Evolutionary conservation across 2,113 vertebrate genomes (phyloP).

Genomic region (Lanius ludovicianus): DNA sequence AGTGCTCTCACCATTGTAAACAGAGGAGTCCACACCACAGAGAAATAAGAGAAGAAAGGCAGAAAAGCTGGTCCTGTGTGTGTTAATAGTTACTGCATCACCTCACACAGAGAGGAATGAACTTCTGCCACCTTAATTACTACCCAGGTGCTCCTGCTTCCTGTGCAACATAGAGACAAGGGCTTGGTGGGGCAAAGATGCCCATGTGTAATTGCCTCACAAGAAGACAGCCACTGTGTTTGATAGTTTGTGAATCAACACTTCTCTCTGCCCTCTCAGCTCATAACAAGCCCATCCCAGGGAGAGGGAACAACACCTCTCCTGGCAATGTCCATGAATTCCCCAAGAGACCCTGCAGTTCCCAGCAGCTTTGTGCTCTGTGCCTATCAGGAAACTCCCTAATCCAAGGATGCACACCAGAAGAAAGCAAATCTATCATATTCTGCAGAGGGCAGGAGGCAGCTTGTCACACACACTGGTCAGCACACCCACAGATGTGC

Average conservation of each 20-base stretch:
- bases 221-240: background rate
- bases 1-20: background rate
- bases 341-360: background rate
- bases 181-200: accelerated
- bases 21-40: background rate
- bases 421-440: background rate
- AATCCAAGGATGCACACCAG: background rate
- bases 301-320: background rate
- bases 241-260: background rate
- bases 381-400: background rate
- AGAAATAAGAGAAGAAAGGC: background rate
- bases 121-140: background rate
- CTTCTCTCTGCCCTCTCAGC: background rate
- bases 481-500: accelerated
- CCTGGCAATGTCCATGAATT: accelerated
- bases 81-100: background rate
- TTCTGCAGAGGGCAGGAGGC: background rate
- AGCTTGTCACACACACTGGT: accelerated
- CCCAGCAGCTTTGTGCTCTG: background rate
- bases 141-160: background rate
- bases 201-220: background rate
- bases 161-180: background rate
- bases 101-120: background rate
- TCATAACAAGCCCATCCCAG: background rate
- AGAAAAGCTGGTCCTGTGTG: background rate